Evolutionary conservation across 1,140 invertebrate genomes (phyloP), one percentile per base, ranked within the genome.

Genomic region (Drosophila quadrilineata): DNA sequence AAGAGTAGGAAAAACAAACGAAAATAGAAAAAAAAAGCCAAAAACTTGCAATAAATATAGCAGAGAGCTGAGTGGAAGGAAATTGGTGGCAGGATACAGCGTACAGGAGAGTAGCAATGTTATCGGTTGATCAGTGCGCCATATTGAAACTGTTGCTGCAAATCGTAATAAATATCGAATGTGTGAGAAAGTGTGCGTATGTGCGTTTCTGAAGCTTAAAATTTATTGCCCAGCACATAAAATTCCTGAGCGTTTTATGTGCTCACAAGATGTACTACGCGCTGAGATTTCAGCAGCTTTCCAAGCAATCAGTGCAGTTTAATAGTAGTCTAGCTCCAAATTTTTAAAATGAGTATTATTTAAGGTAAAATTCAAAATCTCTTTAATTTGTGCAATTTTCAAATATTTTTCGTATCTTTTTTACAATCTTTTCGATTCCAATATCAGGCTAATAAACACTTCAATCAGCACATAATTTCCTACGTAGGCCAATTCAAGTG

Each of bases 111-210:
- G 35, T n/a, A n/a, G 6, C 50, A 26, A 21, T 10, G 67, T 29
- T 49, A 76, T 77, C 50, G 56, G 36, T 31, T 31, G 48, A 60
- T 76, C 66, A 52, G 52, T 17, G 48, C 21, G 35, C 50, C 53
- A 68, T 76, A 80, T 79, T 69, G 75, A 71, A 79, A 66, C 75
- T 80, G 75, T 75, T 75, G 65, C 60, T 67, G 60, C 41, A 29
- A 50, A 62, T 24, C 66, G 59, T 52, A 49, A 71, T 75, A 75
- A 80, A 82, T 75, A 75, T 71, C 66, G 46, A 46, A 52, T 45
- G 70, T 38, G 69, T 40, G 38, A 54, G 22, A 10, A n/a, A 12
- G 24, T 33, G 41, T 56, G 35, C 14, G 69, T 56, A 3, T n/a
- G 36, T 33, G 28, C 22, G 5, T 16, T 16, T 50, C 3, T 40